Base-by-base conservation (phyloP, 2,113 vertebrate genomes). In the Rutilus rutilus region DNA sequence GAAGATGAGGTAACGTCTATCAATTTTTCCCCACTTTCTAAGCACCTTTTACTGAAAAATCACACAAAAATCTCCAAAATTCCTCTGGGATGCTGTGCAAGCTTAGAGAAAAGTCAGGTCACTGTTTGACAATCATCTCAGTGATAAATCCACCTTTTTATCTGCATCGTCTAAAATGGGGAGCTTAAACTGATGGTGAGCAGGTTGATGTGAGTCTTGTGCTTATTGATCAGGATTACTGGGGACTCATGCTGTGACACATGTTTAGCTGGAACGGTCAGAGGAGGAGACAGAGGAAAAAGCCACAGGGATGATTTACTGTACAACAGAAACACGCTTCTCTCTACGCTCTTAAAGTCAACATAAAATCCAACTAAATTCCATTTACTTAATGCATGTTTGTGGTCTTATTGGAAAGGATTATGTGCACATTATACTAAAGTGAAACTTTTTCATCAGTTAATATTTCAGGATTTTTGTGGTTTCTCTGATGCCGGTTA, bases 181-280 rank as follows among this genome's bases (percentile, higher is more conserved):
- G 36, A n/a, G 39, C 5, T 23, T 45, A 7, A 57, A 57, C 52
- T 2, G 52, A 57, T 21, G 52, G 39, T 7, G 7, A 74, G 19
- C 10, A 21, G 30, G 65, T 21, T 67, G 62, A 25, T 15, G 67
- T 11, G 8, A 39, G 69, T 42, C 33, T 73, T 42, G 69, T 73
- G 54, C 54, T 25, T 10, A 69, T 9, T 36, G 65, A 21, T 69
- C 30, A 69, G 65, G 64, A 30, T 67, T 67, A 42, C 14, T 2
- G 59, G 33, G 62, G 33, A 23, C 39, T 30, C 57, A 89, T 64
- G 59, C 65, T 50, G 50, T 45, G 6, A n/a, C 85, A 90, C 54
- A 90, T 85, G 86, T 87, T 84, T 62, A 88, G 62, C 73, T 73
- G 52, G 81, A 73, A 79, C 50, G 77, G 36, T 69, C 33, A 39